phyloP scores from a whole-genome alignment of 2,888 invertebrate genomes.

The Tenthredo scrophulariae region DNA sequence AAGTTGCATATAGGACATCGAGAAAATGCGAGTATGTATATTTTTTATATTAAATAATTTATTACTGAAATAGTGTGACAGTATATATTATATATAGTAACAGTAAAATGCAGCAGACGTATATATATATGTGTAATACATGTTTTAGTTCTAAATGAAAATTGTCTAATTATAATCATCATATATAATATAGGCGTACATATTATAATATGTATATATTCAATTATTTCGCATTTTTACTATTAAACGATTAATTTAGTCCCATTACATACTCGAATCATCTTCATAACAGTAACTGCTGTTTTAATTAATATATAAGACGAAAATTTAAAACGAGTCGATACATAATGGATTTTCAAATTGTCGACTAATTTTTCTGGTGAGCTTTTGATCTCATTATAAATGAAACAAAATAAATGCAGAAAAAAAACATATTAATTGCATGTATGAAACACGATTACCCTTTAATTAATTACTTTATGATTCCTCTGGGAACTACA shows the following conservation, averaged over 20 bases:
- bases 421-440: not conserved
- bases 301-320: not conserved
- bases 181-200: not conserved
- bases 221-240: not conserved
- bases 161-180: not conserved
- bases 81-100: not conserved
- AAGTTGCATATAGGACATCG: not conserved
- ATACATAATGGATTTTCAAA: not conserved
- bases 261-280: not conserved
- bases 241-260: too few species aligned
- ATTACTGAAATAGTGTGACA: conserved; percentile 41
- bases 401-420: not conserved
- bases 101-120: not conserved
- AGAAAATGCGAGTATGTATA: not conserved
- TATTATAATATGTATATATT: not conserved
- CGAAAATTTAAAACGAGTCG: not conserved
- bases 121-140: too few species aligned
- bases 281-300: not conserved
- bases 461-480: not conserved
- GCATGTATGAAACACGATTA: not conserved
- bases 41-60: conserved; percentile 32
- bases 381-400: not conserved
- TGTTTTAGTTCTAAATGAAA: not conserved
- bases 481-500: not conserved
- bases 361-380: not conserved